Base-by-base conservation (phyloP, 92 coral and sea anemone genomes). In the Scolanthus callimorphus region DNA sequence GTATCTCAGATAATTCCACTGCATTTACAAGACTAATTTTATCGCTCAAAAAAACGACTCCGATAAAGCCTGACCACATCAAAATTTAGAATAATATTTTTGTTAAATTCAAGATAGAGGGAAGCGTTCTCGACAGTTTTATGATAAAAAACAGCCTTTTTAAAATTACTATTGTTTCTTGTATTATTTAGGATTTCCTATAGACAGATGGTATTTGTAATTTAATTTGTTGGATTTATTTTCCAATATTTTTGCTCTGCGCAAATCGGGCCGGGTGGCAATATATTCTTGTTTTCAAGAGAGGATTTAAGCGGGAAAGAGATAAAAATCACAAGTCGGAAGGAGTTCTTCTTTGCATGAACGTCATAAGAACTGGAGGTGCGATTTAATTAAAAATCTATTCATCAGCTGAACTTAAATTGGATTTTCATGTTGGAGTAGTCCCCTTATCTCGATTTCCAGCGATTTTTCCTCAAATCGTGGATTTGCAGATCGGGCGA, bases 311-410 rank as follows among this genome's bases (percentile, higher is more conserved):
- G 43, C 15, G 43, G 6, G 6, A 34, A 46, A 9, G 62, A 67
- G 74, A 67, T 67, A 65, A 67, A 67, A 67, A 67, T 67, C 74
- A 67, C 17, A 34, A 54, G 74, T 67, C 74, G 74, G 74, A 34
- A 39, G 52, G 27, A 67, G 63, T 38, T n/a, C n/a, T 50, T 59
- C 60, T 31, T 50, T 65, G 71, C 30, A 65, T 65, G 59, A 55
- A 67, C 60, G 74, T 67, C 74, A 44, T 41, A 26, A 22, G 63
- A 65, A 38, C 53, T 51, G 53, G 60, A 54, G 63, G 41, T 23
- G 49, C 39, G 55, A 30, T 67, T 55, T 54, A 67, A 67, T 67
- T 67, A 67, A 55, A 43, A 67, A 54, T 43, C 74, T 63, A 67
- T 67, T 67, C 74, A 67, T 67, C 74, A 67, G 55, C 49, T 55